phyloP scores from a whole-genome alignment of 2,888 invertebrate genomes.

The Leptopilina syphax region DNA sequence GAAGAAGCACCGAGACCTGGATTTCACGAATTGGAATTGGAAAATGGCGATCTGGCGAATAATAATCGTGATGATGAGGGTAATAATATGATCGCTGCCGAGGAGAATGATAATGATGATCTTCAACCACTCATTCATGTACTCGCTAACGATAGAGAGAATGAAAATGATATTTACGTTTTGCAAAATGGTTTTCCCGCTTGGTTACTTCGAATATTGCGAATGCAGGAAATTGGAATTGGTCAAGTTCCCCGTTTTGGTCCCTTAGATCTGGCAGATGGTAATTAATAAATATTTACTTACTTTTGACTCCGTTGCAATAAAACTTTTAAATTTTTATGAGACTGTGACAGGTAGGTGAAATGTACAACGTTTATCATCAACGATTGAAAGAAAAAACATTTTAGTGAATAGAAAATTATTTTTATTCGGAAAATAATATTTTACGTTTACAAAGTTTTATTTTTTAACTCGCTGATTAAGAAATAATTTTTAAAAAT shows the following conservation, averaged over 20 bases:
- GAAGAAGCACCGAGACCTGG: constrained; percentile 62
- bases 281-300: constrained; percentile 23
- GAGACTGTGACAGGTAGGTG: too few relatives aligned
- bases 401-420: too few relatives aligned
- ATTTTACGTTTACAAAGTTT: too few relatives aligned
- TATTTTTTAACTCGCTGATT: too few relatives aligned
- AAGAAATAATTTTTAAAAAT: too few relatives aligned
- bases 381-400: too few relatives aligned
- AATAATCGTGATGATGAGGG: constrained; percentile 79
- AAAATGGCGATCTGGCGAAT: constrained; percentile 79
- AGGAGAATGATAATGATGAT: constrained; percentile 65
- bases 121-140: constrained; percentile 67
- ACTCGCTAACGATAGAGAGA: constrained; percentile 68
- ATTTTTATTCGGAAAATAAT: too few relatives aligned
- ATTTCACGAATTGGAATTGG: constrained; percentile 67
- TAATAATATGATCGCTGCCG: constrained; percentile 75
- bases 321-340: too few relatives aligned
- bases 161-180: constrained; percentile 71
- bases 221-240: constrained; percentile 59
- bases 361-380: too few relatives aligned
- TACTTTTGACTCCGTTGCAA: neutral
- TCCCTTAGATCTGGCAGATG: constrained; percentile 41
- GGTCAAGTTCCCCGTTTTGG: constrained; percentile 38
- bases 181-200: constrained; percentile 68
- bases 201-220: constrained; percentile 68